Evolutionary conservation across 2,888 invertebrate species (phyloP).

Genomic region (Epinotia nisella): DNA sequence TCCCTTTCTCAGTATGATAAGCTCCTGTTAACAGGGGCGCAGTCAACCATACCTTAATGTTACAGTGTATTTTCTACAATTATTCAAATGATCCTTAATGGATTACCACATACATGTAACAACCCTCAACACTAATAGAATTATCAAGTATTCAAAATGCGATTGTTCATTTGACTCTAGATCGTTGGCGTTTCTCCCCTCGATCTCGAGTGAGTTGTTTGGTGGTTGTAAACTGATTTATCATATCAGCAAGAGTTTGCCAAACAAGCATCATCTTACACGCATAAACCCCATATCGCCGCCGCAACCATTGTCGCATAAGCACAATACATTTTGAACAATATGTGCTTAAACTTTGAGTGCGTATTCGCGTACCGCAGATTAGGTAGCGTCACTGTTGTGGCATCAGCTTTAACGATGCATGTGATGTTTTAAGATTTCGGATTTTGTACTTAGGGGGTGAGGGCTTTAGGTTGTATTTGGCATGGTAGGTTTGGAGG

Average conservation of each 20-base stretch:
- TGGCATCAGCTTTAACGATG: constrained; percentile 12
- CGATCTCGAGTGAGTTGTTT: constrained; percentile 77
- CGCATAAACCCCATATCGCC: constrained; percentile 80
- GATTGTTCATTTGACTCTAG: constrained; percentile 77
- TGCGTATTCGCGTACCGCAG: constrained; percentile 74
- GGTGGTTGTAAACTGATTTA: constrained; percentile 81
- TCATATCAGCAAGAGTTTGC: constrained; percentile 79
- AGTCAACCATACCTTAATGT: neutral
- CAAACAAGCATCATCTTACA: constrained; percentile 84
- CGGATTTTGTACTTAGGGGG: constrained; percentile 2
- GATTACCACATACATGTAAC: constrained; percentile 39
- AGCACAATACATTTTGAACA: constrained; percentile 74
- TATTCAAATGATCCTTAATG: constrained; percentile 27
- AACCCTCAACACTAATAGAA: constrained; percentile 53
- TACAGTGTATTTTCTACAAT: constrained; percentile 3
- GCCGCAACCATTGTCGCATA: constrained; percentile 60
- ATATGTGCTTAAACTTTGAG: constrained; percentile 73
- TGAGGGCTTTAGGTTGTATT: constrained; percentile 46
- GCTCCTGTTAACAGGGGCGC: neutral
- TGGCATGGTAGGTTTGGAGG: constrained; percentile 24
- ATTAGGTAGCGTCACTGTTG: constrained; percentile 53
- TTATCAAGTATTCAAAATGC: constrained; percentile 58
- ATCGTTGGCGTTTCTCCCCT: constrained; percentile 75
- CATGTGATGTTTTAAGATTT: constrained; percentile 7
- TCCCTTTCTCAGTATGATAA: neutral